Evolutionary conservation across 2,113 vertebrate genomes (phyloP), one percentile per base, ranked within the genome.

Genomic region (Macquaria australasica): DNA sequence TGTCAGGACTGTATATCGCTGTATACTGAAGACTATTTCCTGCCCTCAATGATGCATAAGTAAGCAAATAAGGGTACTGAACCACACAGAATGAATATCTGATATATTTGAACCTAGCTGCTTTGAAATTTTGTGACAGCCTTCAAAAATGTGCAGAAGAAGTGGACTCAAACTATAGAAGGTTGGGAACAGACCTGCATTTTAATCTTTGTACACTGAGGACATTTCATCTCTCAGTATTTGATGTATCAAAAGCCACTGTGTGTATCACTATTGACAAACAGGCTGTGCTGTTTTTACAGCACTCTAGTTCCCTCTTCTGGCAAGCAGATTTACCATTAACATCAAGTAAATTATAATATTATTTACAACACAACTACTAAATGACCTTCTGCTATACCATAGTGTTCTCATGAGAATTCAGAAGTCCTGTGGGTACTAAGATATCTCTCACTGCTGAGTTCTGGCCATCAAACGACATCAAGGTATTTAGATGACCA

Each of bases 281-380:
- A 83, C 62, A 82, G 7, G 20, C 21, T 63, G 50, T 45, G 43
- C 31, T 59, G 56, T 73, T 86, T 87, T 80, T 56, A 77, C 74
- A 88, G 91, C 84, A 78, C 93, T 95, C 88, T 94, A 83, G 90
- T 87, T 94, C 94, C 94, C 95, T 95, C 95, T 94, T 64, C 91
- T 95, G 95, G 95, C 86, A 74, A 85, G 59, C 37, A 58, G 43
- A 66, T 78, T 59, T 18, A 71, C 23, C 62, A 64, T 31, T 31
- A 62, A 62, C 39, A 16, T 73, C 14, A 62, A 25, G 25, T n/a
- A 43, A 18, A 37, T 77, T 9, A 34, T 37, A 45, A 45, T 41
- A 72, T 50, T 58, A 60, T 50, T 31, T 7, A 25, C n/a, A 74
- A 71, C 20, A 45, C 23, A 39, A 21, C 59, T 34, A 23, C 31